These are phyloP conservation scores for Galaxias olidus DNA, from an alignment of 2,797 vertebrate species.

Conservation along the genomic window DNA sequence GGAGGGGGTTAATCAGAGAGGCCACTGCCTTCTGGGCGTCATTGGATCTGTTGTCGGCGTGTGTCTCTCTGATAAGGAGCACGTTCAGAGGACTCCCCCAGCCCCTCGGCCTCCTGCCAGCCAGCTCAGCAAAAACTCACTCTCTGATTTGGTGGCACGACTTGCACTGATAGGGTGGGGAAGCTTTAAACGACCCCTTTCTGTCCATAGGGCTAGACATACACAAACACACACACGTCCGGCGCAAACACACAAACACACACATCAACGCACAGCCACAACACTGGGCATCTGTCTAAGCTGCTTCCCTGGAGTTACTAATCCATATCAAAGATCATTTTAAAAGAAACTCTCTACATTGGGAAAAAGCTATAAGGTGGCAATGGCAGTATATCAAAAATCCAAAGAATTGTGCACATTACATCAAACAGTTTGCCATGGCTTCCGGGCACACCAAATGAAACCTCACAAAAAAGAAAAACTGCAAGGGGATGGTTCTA, in stretches of 20 bases:
- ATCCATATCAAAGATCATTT: too few species aligned
- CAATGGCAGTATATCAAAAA: too few species aligned
- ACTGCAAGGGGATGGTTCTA: too few species aligned
- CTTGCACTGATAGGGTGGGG: not conserved
- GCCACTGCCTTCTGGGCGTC: conserved; percentile 18
- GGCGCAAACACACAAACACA: not conserved
- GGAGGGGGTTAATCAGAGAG: conserved; percentile 25
- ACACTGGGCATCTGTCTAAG: too few species aligned
- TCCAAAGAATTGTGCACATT: too few species aligned
- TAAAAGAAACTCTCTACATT: too few species aligned
- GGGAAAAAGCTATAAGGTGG: too few species aligned
- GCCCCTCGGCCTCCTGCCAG: conserved; percentile 17
- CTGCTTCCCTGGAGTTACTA: too few species aligned
- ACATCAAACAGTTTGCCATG: too few species aligned
- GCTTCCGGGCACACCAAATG: too few species aligned
- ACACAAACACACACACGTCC: not conserved
- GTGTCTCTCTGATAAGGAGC: conserved; percentile 45
- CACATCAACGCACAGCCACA: not conserved
- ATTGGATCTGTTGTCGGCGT: conserved; percentile 22
- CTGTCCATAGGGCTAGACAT: conserved; percentile 2
- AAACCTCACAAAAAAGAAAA: too few species aligned
- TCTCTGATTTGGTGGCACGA: not conserved
- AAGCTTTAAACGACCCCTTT: conserved; percentile 8
- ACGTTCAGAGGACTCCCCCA: conserved; percentile 41
- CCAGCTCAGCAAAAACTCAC: not conserved